Evolutionary conservation across 37 sponge, comb jelly and placozoan genomes (phyloP), one percentile per base, ranked within the genome.

Genomic region (Eunapius fragilis): DNA sequence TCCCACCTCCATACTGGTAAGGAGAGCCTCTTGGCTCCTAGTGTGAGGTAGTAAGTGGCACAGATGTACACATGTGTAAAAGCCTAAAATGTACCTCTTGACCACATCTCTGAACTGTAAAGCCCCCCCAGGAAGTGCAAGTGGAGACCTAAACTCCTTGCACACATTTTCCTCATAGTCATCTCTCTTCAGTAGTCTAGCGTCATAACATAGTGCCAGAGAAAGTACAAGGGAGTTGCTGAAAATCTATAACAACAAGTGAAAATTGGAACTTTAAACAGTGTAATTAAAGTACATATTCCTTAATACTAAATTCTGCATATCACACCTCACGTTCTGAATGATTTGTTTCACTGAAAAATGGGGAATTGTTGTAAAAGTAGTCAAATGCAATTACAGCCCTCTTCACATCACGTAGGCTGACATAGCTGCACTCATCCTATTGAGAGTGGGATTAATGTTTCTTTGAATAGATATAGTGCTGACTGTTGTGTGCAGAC

Each of bases 381-480:
- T 71, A 89, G 13, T 58, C 38, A 30, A 89, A 72, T 0, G 86
- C 80, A 31, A 77, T 78, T 75, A 86, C 88, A 22, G 90, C 90
- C 24, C 90, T 67, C 80, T 89, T 85, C 12, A 92, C 84, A 73
- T 92, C 93, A 82, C 93, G 68, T 50, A 92, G 85, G 37, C 89
- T 89, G 23, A 92, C 93, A 79, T 89, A 92, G 69, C 93, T 89
- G 72, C 89, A 92, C 73, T 89, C 90, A 68, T 89, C 90, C 80
- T 86, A 32, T 50, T 4, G 14, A 58, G 14, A 58, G 4, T 45
- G 7, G 58, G 1, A 58, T 19, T 17, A 58, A 58, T 19, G 58
- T 58, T 58, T 2, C 1, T 10, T 58, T 58, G 58, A 11, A 17
- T 17, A 58, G 1, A 58, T 58, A 11, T 13, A 0, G 24, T 11